Base-by-base conservation (phyloP, 2,113 vertebrate species). In the Barnardius zonarius region DNA sequence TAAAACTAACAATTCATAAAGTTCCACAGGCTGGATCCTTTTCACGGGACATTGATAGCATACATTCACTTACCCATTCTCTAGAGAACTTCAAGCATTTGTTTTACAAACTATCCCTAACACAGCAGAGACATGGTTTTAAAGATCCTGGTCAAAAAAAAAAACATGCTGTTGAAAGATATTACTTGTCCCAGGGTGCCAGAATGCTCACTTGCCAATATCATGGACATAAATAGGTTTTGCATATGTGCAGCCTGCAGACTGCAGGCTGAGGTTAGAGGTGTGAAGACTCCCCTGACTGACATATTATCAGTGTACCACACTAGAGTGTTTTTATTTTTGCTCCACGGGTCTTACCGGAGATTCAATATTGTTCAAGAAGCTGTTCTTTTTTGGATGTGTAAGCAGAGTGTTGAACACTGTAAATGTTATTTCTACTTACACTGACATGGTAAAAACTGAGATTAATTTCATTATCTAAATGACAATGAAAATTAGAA, bases 61-160 rank as follows among this genome's bases (percentile, higher is more conserved):
- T 88, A 82, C 44, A 63, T 88, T 61, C 64, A 86, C 35, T 93
- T 61, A 83, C 3, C 35, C n/a, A 23, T 72, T 55, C 91, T 91
- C 89, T 72, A 18, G 91, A 95, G 92, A 92, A 89, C 55, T 55
- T 84, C 39, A 86, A 64, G 46, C 61, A 94, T 84, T 75, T 92
- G 39, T 76, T 84, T 81, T 44, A 84, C 23, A 85, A 92, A 95
- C 94, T 82, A 86, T 8, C 22, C 30, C 74, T 68, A 83, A 74
- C 49, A 77, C 25, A 78, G 64, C 35, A 63, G 35, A 74, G 41
- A 37, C 41, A 11, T 19, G 13, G 33, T 79, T 92, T 92, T 74
- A 87, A 54, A 79, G 61, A 41, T 69, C 37, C 43, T 73, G 57
- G 70, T 72, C 23, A 84, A 88, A 82, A 88, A 88, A 82, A 88